phyloP scores from a whole-genome alignment of 2,888 invertebrate species.

The Autographa gamma region DNA sequence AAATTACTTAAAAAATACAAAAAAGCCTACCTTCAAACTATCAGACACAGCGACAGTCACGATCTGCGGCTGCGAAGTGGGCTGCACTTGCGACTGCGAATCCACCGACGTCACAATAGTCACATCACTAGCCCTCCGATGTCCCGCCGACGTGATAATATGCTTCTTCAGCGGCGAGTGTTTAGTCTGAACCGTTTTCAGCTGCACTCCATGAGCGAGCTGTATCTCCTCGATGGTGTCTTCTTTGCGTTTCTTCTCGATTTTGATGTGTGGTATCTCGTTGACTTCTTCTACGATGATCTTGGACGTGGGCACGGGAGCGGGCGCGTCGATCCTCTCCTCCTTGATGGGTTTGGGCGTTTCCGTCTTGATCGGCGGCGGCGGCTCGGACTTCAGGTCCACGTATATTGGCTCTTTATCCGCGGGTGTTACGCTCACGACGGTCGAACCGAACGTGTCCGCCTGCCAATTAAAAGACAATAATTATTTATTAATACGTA shows the following conservation, averaged over 20 bases:
- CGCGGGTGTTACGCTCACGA: slow-evolving; percentile 68
- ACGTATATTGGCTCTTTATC: slow-evolving; percentile 72
- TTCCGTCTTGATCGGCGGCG: slow-evolving; percentile 36
- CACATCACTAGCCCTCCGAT: slow-evolving; percentile 63
- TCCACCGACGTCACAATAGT: slow-evolving; percentile 45
- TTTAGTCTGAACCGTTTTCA: slow-evolving; percentile 79
- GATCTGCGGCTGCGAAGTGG: slow-evolving; percentile 68
- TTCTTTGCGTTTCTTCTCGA: slow-evolving; percentile 62
- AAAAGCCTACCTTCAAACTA: slow-evolving; percentile 72
- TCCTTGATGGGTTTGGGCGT: slow-evolving; percentile 51
- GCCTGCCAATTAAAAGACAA: slow-evolving; percentile 52
- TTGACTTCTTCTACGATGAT: slow-evolving; percentile 78
- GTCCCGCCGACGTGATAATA: slow-evolving; percentile 75
- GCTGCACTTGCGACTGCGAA: slow-evolving; percentile 37
- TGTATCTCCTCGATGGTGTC: slow-evolving; percentile 71
- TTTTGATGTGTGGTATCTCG: slow-evolving; percentile 62
- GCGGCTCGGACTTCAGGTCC: slow-evolving; percentile 48
- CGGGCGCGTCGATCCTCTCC: slow-evolving; percentile 46
- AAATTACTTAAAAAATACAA: background rate
- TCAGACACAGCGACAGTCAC: slow-evolving; percentile 82
- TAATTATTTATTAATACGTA: too few relatives aligned
- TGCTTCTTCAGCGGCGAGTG: slow-evolving; percentile 83
- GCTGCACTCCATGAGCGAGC: slow-evolving; percentile 67
- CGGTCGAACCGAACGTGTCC: slow-evolving; percentile 74
- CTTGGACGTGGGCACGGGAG: slow-evolving; percentile 64